These are phyloP conservation scores for Umimayanthus chanpuru DNA, from an alignment of 92 coral and sea anemone genomes.

Conservation along the genomic window DNA sequence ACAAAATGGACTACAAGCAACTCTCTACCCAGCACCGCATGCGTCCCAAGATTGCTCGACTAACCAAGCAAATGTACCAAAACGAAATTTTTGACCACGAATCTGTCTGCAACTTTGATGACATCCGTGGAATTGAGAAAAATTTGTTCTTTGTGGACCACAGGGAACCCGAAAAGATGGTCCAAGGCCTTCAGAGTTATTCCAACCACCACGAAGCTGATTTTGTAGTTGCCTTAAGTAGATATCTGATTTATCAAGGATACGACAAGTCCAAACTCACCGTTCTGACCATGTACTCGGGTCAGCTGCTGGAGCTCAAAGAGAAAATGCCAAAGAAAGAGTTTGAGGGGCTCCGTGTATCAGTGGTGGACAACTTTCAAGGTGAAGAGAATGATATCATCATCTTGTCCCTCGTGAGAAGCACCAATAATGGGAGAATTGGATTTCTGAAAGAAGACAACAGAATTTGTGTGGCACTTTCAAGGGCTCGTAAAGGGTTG, in stretches of 20 bases:
- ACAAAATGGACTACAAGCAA: constrained; percentile 65
- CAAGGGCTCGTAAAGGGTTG: constrained; percentile 59
- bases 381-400: constrained; percentile 61
- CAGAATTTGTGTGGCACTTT: constrained; percentile 59
- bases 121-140: constrained; percentile 52
- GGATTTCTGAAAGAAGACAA: constrained; percentile 56
- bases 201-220: constrained; percentile 53
- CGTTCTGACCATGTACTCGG: constrained; percentile 49
- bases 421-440: constrained; percentile 46
- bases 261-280: constrained; percentile 47
- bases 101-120: constrained; percentile 45
- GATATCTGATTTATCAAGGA: constrained; percentile 40
- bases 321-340: constrained; percentile 39
- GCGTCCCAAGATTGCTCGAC: constrained; percentile 72
- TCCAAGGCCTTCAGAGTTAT: constrained; percentile 42
- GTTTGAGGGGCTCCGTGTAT: constrained; percentile 39
- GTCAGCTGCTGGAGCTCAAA: constrained; percentile 49
- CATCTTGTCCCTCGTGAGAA: constrained; percentile 54
- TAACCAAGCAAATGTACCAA: constrained; percentile 67
- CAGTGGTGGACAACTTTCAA: constrained; percentile 55
- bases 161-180: constrained; percentile 38
- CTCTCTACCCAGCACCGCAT: constrained; percentile 71
- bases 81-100: constrained; percentile 63
- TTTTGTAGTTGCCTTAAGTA: constrained; percentile 50
- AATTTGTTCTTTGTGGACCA: constrained; percentile 53